Base-by-base conservation (phyloP, 2,797 vertebrate species). In the Sparus aurata region DNA sequence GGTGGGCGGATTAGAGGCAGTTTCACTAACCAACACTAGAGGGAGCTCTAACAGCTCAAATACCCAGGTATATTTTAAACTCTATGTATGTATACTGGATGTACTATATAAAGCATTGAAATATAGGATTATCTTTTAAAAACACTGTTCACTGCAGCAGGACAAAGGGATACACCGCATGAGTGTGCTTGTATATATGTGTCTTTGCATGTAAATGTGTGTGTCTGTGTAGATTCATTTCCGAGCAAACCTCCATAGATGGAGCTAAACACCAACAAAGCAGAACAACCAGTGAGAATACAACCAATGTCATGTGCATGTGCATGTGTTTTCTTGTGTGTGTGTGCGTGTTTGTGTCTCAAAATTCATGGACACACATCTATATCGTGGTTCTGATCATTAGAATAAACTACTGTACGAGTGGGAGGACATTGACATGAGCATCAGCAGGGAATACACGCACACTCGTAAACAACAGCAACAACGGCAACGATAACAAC, bases 131-230 rank as follows among this genome's bases (percentile, higher is more conserved):
- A 90, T 93, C 85, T 93, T 92, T 93, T 89, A 83, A 89, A 93
- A 94, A 91, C 89, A 93, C 91, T 73, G 81, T 91, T 93, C 86
- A 94, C 92, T 88, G 91, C 89, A 92, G 91, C 89, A 88, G 90
- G 85, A 93, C 90, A 87, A 88, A 87, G 89, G 88, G 84, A 80
- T 84, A 91, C 89, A 93, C 79, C 41, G 83, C 83, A 90, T 88
- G 79, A 77, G 75, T 89, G 90, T 90, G 88, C 61, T 79, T 91
- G 77, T 89, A 55, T 78, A 52, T 81, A 77, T 80, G 65, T 79
- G 73, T 77, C 18, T 75, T 52, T 86, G 67, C 57, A 43, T 80
- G 43, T 68, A 22, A 45, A 53, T 84, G 72, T 70, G 65, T 80
- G 41, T 54, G 5, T 74, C 58, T 68, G 20, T 74, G 63, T 23